Conservation (phyloP, 2,888 invertebrate species). For the Lamellibrachia columna region DNA sequence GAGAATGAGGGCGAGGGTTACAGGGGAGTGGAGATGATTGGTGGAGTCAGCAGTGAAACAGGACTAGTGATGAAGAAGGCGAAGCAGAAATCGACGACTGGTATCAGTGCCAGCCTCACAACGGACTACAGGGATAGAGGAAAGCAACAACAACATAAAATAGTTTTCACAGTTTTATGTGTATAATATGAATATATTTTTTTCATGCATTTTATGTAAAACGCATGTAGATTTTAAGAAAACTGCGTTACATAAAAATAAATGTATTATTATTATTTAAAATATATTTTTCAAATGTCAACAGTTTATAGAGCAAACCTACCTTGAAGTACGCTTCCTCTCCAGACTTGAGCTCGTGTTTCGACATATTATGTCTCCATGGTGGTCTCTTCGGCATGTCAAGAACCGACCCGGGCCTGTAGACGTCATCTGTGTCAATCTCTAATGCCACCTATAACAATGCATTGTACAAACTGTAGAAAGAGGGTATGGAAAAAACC, state of each 20-base stretch:
- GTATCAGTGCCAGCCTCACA: too few relatives aligned
- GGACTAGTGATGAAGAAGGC: too few relatives aligned
- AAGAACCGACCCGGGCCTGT: conserved; percentile 55
- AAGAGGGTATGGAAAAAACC: background rate
- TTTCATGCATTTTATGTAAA: too few relatives aligned
- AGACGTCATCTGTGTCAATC: conserved; percentile 55
- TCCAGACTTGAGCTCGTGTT: conserved; percentile 77
- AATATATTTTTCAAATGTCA: background rate
- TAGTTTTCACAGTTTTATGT: too few relatives aligned
- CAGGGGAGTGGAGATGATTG: too few relatives aligned
- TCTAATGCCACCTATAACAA: conserved; percentile 52
- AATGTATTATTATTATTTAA: background rate
- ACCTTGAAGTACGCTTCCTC: conserved; percentile 82
- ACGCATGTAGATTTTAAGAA: too few relatives aligned
- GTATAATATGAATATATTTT: too few relatives aligned
- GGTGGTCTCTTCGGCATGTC: conserved; percentile 80
- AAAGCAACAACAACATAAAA: too few relatives aligned
- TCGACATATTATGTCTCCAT: conserved; percentile 83
- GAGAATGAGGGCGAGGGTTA: too few relatives aligned
- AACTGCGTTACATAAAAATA: conserved; percentile 30
- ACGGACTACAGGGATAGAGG: too few relatives aligned
- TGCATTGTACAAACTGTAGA: background rate
- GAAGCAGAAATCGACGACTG: too few relatives aligned
- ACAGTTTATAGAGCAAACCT: conserved; percentile 17
- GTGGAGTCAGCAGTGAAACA: too few relatives aligned